Conservation (phyloP, 1,140 invertebrate species). For the Leptinotarsa lineolata region DNA sequence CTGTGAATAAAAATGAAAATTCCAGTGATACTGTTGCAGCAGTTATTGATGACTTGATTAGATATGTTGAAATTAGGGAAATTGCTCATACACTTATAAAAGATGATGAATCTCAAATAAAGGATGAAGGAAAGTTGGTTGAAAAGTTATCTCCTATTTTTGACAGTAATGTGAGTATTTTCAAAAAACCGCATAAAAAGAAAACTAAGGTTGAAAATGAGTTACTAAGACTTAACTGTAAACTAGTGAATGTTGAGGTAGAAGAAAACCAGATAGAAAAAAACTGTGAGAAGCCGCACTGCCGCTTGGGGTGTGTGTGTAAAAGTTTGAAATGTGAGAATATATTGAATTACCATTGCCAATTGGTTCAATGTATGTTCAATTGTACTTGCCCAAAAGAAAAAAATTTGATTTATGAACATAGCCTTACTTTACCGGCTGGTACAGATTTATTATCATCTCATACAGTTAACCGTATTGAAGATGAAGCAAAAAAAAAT, state of each 20-base stretch:
- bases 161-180: conserved; percentile 30
- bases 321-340: conserved; percentile 51
- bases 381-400: conserved; percentile 53
- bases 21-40: conserved; percentile 29
- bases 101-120: conserved; percentile 43
- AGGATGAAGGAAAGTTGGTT: conserved; percentile 19
- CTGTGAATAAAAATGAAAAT: not conserved
- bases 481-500: conserved; percentile 54
- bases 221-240: conserved; percentile 54
- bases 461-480: conserved; percentile 51
- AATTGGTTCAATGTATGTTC: conserved; percentile 57
- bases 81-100: conserved; percentile 47
- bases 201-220: conserved; percentile 49
- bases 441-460: conserved; percentile 43
- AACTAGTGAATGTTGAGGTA: conserved; percentile 53
- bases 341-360: conserved; percentile 54
- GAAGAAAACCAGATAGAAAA: conserved; percentile 40
- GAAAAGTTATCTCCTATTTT: conserved; percentile 22
- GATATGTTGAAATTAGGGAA: conserved; percentile 53
- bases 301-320: conserved; percentile 59
- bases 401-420: conserved; percentile 24
- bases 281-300: conserved; percentile 53
- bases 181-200: conserved; percentile 34
- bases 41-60: conserved; percentile 51
- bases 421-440: conserved; percentile 31